A percentile compares a stretch with the other conserved stretches of the same genome.
phyloP scores from a whole-genome alignment of 2,113 vertebrate species.

The Peromyscus californicus region DNA sequence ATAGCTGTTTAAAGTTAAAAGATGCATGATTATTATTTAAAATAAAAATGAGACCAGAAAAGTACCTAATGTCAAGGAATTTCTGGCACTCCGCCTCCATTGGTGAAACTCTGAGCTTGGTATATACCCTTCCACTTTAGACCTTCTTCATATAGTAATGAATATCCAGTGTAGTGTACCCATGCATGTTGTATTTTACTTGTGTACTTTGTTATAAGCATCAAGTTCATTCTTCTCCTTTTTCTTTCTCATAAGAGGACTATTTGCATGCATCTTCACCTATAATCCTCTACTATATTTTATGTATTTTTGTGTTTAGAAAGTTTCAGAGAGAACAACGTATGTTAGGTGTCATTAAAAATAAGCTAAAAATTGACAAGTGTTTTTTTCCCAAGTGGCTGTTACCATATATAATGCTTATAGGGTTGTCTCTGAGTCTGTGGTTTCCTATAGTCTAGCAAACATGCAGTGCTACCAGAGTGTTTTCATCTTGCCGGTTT shows the following conservation, averaged over 20 bases:
- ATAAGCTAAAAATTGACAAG: background rate
- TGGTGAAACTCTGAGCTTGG: background rate
- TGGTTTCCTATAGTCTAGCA: background rate
- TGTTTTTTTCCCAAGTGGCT: background rate
- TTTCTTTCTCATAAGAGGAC: background rate
- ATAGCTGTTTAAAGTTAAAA: background rate
- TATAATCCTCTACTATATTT: background rate
- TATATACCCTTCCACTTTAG: background rate
- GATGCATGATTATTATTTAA: background rate
- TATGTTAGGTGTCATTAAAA: background rate
- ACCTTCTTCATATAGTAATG: background rate
- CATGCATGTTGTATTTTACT: background rate
- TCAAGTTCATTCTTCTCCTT: background rate
- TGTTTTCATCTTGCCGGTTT: background rate
- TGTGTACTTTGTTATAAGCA: background rate
- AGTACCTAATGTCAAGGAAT: background rate
- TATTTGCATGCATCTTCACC: background rate
- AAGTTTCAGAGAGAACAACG: background rate
- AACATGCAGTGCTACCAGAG: background rate
- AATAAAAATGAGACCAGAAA: background rate
- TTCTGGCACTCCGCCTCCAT: background rate
- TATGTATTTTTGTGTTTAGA: slow-evolving; percentile 9
- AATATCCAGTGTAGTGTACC: no score
- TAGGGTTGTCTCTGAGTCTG: background rate
- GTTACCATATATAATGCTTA: background rate